Base-by-base conservation (phyloP, 2,888 invertebrate genomes). In the Scaptodrosophila latifasciaeformis region DNA sequence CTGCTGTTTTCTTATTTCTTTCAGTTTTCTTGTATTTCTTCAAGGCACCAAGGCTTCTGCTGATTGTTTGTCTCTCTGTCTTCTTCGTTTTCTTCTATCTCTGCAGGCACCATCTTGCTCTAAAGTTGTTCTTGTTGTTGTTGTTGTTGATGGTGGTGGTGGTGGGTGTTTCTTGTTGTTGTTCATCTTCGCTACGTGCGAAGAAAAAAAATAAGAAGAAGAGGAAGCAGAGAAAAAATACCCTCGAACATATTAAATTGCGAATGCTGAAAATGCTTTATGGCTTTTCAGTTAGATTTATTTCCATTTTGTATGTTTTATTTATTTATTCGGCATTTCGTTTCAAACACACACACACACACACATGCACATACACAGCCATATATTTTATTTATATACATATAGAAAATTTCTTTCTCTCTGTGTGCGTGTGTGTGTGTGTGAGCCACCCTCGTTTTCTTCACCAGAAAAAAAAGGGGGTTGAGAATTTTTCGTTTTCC, bases 201-300 rank as follows among this genome's bases (percentile, higher is more conserved):
- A 70, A 71, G n/a, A n/a, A n/a, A n/a, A n/a, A n/a, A n/a, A n/a
- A n/a, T n/a, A n/a, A n/a, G n/a, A n/a, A n/a, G n/a, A n/a, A n/a
- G n/a, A n/a, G n/a, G n/a, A n/a, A n/a, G n/a, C n/a, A n/a, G n/a
- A n/a, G n/a, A n/a, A 67, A 82, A 77, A 82, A 80, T 81, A 81
- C 77, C 77, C 77, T 80, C 78, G 75, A 81, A 78, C 75, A 79
- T 82, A 84, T 84, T 84, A 83, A 82, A 84, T 83, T 81, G 83
- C 71, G 81, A 82, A 82, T 77, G 81, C 77, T 78, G 84, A 81
- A 86, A 86, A 85, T 85, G 85, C 84, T 85, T 85, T 85, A 85
- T 85, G 81, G 84, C 82, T 84, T 84, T 80, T 82, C 82, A 74
- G 81, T 79, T 83, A 85, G 85, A 85, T 83, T 86, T 85, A 85